These are phyloP conservation scores for Autographa gamma DNA, from an alignment of 2,888 invertebrate genomes.

Conservation along the genomic window DNA sequence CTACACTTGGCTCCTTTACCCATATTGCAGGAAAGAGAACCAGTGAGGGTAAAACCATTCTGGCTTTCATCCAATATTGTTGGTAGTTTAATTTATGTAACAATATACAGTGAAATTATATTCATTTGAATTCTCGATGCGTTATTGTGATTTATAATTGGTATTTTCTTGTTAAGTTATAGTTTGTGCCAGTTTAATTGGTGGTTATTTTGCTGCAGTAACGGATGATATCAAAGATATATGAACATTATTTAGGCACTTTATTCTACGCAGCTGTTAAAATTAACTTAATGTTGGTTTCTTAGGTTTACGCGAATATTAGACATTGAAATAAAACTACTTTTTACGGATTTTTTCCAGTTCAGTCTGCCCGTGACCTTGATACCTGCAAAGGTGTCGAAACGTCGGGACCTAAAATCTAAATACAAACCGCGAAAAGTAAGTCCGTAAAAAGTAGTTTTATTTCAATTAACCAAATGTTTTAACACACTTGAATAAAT, in stretches of 20 bases:
- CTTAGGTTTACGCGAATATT: too few relatives aligned
- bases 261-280: conserved; percentile 18
- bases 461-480: too few relatives aligned
- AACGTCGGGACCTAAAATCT: too few relatives aligned
- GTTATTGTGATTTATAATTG: conserved; percentile 56
- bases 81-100: conserved; percentile 71
- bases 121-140: conserved; percentile 63
- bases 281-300: too few relatives aligned
- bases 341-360: too few relatives aligned
- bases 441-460: too few relatives aligned
- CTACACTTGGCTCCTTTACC: background rate
- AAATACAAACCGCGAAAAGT: too few relatives aligned
- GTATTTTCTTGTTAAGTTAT: conserved; percentile 49
- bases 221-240: conserved; percentile 26
- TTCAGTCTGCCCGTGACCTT: too few relatives aligned
- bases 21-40: conserved; percentile 14
- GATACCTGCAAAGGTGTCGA: too few relatives aligned
- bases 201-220: conserved; percentile 32
- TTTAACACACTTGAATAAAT: too few relatives aligned
- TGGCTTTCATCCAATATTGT: conserved; percentile 68
- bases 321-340: too few relatives aligned
- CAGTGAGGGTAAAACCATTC: conserved; percentile 40
- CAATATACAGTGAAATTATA: conserved; percentile 69
- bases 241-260: background rate
- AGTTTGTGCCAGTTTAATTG: conserved; percentile 46